Conservation (phyloP, 2,797 vertebrate genomes). For the Galagoides demidoff region DNA sequence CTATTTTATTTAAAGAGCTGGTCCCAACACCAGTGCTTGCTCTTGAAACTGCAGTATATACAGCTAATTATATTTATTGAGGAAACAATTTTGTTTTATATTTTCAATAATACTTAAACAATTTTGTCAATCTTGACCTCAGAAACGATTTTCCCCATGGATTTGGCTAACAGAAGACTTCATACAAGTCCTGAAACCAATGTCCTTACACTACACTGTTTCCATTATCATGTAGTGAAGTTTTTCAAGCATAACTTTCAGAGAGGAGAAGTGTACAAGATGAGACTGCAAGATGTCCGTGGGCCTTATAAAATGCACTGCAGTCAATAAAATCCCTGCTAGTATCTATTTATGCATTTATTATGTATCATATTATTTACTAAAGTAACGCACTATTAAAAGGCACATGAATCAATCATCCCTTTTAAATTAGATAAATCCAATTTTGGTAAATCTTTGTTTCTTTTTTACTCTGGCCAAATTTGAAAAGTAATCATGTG, state of each 20-base stretch:
- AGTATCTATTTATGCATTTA: not conserved
- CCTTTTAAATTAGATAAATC: constrained; percentile 38
- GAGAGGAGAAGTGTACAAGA: not conserved
- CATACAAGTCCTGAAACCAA: not conserved
- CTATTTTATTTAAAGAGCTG: constrained; percentile 94
- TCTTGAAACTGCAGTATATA: constrained; percentile 89
- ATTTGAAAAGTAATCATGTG: not conserved
- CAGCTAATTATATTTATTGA: constrained; percentile 88
- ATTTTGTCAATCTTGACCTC: constrained; percentile 84
- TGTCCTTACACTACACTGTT: not conserved
- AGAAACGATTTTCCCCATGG: constrained; percentile 77
- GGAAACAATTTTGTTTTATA: constrained; percentile 86
- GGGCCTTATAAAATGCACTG: not conserved
- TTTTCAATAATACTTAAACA: constrained; percentile 85
- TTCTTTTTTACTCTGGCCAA: not conserved
- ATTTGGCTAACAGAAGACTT: constrained; percentile 59
- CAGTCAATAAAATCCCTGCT: not conserved
- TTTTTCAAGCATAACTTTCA: constrained; percentile 54
- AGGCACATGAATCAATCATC: not conserved
- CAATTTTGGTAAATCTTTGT: not conserved
- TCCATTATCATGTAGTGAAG: constrained; percentile 19
- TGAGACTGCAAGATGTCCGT: not conserved
- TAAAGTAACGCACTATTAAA: constrained; percentile 20
- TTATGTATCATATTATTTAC: not conserved
- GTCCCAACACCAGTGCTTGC: constrained; percentile 85